These are phyloP conservation scores for Nebria brevicollis DNA, from an alignment of 2,888 invertebrate genomes.

Conservation along the genomic window DNA sequence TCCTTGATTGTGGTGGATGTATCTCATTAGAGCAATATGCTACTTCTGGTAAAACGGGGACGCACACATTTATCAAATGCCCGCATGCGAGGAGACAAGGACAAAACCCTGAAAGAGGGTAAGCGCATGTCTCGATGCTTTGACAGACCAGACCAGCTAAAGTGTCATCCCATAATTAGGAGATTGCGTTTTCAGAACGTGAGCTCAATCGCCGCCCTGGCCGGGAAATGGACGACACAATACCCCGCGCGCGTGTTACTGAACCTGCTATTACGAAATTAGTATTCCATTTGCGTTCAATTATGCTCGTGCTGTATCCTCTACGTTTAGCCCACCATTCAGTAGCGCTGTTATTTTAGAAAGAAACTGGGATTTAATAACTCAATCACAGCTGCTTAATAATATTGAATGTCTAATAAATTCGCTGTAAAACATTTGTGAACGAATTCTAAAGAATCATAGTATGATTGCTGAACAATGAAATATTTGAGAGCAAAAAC, in stretches of 20 bases:
- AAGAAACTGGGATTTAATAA: background rate
- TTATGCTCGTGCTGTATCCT: background rate
- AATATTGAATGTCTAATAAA: background rate
- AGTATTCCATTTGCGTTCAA: slow-evolving; percentile 21
- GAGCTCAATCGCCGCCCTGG: background rate
- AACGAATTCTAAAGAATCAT: background rate
- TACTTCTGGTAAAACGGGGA: slow-evolving; percentile 5
- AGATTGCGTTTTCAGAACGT: slow-evolving; percentile 14
- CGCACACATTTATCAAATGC: slow-evolving; percentile 34
- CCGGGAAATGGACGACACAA: slow-evolving; percentile 18
- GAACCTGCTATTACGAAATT: slow-evolving; percentile 12
- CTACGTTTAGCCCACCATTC: background rate
- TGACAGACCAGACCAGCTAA: slow-evolving; percentile 6
- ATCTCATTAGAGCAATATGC: slow-evolving; percentile 28
- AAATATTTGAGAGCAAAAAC: background rate
- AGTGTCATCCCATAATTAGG: slow-evolving; percentile 21
- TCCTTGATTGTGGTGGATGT: slow-evolving; percentile 33
- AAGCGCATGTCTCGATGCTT: slow-evolving; percentile 15
- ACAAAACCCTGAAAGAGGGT: background rate
- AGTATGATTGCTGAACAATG: background rate
- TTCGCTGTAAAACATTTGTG: background rate
- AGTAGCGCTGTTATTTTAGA: background rate
- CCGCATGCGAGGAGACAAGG: slow-evolving; percentile 15
- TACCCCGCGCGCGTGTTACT: background rate
- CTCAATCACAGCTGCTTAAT: background rate